Evolutionary conservation across 2,113 vertebrate species (phyloP), one percentile per base, ranked within the genome.

Genomic region (Lophochroa leadbeateri): DNA sequence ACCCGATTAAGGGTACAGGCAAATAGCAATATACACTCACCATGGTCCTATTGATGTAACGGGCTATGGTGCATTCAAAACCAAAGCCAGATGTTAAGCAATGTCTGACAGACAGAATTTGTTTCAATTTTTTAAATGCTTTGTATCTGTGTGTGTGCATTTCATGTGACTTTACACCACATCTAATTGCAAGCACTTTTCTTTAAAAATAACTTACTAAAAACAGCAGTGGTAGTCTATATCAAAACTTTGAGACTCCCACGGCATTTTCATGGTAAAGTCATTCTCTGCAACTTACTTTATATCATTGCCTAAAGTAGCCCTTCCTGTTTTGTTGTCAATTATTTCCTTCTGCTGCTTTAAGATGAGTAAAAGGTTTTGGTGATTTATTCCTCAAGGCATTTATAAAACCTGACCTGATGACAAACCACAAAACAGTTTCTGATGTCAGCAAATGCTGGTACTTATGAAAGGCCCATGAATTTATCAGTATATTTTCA

Each of bases 251-350:
- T 69, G 74, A 91, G 84, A 27, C 33, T 95, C 33, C 43, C 9
- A 61, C 55, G 23, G 50, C 28, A 71, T 86, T 94, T 89, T 87
- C 79, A 87, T n/a, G 52, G 55, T 31, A 75, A 94, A 88, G 25
- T 7, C 55, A 84, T 71, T 75, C 55, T 67, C 65, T 89, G 35
- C 41, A 89, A 31, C 43, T 70, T 70, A 69, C 11, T 89, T 91
- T 46, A 31, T 60, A 72, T 53, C 49, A 58, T 49, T 77, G 17
- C 53, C 39, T 76, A 31, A 89, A 92, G 57, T 61, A 76, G 49
- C 91, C 3, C 19, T 94, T 94, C 77, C 37, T 87, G 65, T 91
- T 95, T 84, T 89, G 47, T 52, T 92, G 75, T 79, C 78, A 92
- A 17, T 95, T 96, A 79, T 69, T 92, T 74, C 43, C 27, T 92